Evolutionary conservation across 2,797 vertebrate species (phyloP).

Genomic region (Naso thynnoides): DNA sequence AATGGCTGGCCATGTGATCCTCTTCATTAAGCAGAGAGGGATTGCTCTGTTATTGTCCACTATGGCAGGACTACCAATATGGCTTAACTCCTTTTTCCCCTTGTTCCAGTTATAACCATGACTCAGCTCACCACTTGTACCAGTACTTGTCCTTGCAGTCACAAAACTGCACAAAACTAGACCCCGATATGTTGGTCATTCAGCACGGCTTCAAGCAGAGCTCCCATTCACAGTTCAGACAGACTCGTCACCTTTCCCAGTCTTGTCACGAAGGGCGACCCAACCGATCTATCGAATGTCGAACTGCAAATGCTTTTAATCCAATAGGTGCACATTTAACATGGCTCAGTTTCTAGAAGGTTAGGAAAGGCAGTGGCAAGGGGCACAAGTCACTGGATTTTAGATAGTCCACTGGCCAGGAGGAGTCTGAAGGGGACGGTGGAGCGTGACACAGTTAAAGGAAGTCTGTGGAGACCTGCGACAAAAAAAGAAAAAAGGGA

Average conservation of each 20-base stretch:
- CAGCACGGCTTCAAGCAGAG: conserved; percentile 26
- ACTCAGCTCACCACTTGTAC: conserved; percentile 28
- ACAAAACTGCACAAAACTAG: conserved; percentile 20
- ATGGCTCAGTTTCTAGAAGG: conserved; percentile 37
- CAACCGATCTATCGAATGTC: conserved; percentile 19
- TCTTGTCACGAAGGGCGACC: conserved; percentile 6
- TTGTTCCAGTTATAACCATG: conserved; percentile 35
- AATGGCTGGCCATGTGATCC: conserved; percentile 26
- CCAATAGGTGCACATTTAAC: conserved; percentile 42
- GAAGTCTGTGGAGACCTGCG: conserved; percentile 92
- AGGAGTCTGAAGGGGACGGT: conserved; percentile 85
- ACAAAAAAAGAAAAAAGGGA: conserved; percentile 13
- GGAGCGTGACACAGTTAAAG: conserved; percentile 87
- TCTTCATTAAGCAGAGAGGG: conserved; percentile 31
- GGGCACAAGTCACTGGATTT: conserved; percentile 81
- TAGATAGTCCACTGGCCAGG: conserved; percentile 85
- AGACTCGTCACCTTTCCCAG: conserved; percentile 7
- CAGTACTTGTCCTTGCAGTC: conserved; percentile 34
- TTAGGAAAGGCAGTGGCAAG: conserved; percentile 23
- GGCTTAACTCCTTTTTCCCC: conserved; percentile 48
- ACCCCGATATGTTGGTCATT: conserved; percentile 32
- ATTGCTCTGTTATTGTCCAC: conserved; percentile 23
- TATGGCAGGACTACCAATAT: conserved; percentile 26
- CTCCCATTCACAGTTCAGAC: conserved; percentile 24
- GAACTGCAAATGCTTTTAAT: conserved; percentile 45